Base-by-base conservation (phyloP, 2,113 vertebrate genomes). In the Triplophysa siluroides region DNA sequence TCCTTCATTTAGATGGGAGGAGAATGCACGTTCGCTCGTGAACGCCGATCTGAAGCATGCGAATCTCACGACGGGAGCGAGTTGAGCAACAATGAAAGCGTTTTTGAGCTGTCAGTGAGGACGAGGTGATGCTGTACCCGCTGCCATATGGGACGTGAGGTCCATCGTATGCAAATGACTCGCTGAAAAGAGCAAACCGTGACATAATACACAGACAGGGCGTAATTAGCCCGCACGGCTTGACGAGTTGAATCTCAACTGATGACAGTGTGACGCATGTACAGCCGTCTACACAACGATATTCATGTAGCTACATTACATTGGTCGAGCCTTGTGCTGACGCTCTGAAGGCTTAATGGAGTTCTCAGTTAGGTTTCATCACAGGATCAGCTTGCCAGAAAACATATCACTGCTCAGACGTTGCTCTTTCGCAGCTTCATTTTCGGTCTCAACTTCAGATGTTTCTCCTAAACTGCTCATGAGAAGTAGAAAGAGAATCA, bases 131-230 rank as follows among this genome's bases (percentile, higher is more conserved):
- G 74, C 60, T 19, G 43, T 24, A 13, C 75, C 79, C 18, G 12
- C 87, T 80, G 85, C 89, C 90, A 91, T 91, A 90, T 91, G 92
- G 87, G 67, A 41, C 23, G 23, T 65, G 63, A 60, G 26, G 33
- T 62, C 85, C 73, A 80, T 80, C 23, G 13, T 83, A 91, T 92
- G 88, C 90, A 92, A 92, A 92, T 92, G 56, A 16, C 38, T 63
- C 69, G 52, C 88, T 84, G 85, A 91, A 90, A 89, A 83, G 74
- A 82, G 81, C 82, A 79, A 86, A 29, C 38, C 24, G 5, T 16
- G 47, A 62, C 24, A 66, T 76, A 58, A 85, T 83, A 90, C 87
- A 86, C 85, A 84, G 83, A 84, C 85, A 82, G 83, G 84, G 87
- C 71, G 81, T 87, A 87, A 91, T 89, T 86, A 88, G 80, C 84